A percentile compares a stretch with the other conserved stretches of the same genome.
Evolutionary conservation across 2,888 invertebrate species (phyloP).

Genomic region (Teinopalpus imperialis): DNA sequence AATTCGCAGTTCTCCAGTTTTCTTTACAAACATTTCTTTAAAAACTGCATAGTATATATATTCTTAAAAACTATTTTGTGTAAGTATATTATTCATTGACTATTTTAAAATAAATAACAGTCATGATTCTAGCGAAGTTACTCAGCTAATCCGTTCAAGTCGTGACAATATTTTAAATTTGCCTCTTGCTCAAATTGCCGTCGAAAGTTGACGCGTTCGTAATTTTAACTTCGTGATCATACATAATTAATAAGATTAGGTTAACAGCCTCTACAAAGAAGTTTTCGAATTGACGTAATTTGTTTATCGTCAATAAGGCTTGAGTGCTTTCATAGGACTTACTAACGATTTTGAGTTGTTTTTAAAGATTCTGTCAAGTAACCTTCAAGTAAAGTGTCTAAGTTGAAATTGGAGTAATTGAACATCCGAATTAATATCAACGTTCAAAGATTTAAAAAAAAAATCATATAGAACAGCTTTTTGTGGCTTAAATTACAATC

Average conservation of each 20-base stretch:
- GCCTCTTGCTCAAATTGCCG: not conserved
- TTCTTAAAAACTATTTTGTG: no score
- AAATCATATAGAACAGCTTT: no score
- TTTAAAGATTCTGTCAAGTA: constrained; percentile 15
- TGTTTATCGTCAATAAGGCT: constrained; percentile 24
- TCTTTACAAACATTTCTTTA: no score
- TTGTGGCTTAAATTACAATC: no score
- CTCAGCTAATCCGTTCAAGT: constrained; percentile 1
- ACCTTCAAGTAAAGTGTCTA: constrained; percentile 14
- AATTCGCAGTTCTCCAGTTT: no score
- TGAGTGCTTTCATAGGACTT: constrained; percentile 8
- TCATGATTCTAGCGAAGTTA: no score
- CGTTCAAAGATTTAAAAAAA: no score
- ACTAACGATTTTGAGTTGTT: constrained; percentile 15
- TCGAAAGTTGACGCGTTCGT: constrained; percentile 8
- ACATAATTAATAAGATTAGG: constrained; percentile 24
- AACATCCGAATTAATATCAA: not conserved
- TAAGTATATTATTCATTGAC: no score
- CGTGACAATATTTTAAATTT: constrained; percentile 15
- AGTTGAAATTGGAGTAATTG: constrained; percentile 5
- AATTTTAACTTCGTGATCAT: constrained; percentile 26
- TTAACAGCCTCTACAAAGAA: constrained; percentile 19
- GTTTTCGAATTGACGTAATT: constrained; percentile 19
- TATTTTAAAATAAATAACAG: no score
- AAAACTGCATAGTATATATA: no score